Evolutionary conservation across 2,797 vertebrate genomes (phyloP), one percentile per base, ranked within the genome.

Genomic region (Yasuhikotakia modesta): DNA sequence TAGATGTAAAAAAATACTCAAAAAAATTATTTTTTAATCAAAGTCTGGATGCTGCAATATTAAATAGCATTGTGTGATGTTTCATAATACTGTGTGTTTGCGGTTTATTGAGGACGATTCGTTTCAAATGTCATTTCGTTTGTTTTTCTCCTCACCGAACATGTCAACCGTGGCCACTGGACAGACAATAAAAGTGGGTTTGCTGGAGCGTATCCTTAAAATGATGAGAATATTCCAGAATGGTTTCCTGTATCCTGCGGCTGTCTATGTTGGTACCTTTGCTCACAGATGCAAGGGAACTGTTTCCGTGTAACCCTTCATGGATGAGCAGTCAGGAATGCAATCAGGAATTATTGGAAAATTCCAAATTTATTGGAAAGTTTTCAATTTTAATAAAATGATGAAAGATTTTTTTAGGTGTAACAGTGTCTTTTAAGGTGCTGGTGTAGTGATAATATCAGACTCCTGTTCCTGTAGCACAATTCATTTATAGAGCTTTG

Each of bases 161-260:
- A 61, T 46, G 61, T 79, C 53, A 78, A 70, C 71, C 35, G 24
- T 71, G 68, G 79, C 79, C 81, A 78, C 21, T 61, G 73, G 81
- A 63, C 76, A 83, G 75, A 84, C 79, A 81, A 81, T 74, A 78
- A 74, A 65, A 58, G 61, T 30, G n/a, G 70, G 52, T 76, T 83
- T 79, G 83, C 24, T 68, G 43, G 77, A 83, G 77, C 83, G 46
- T 83, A 27, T 78, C 60, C 21, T 21, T 52, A 76, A 80, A 78
- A 65, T 55, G 63, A 72, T 65, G 43, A 63, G 58, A 64, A 75
- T 76, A 46, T 66, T 39, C 71, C 46, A 57, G 57, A 61, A 46
- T 21, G 24, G 64, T 22, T 27, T 46, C 27, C 57, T 45, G 52
- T 70, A 55, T 81, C 66, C 78, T 30, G n/a, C 21, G 58, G 77